phyloP scores from a whole-genome alignment of 2,113 vertebrate species.

The Motacilla alba region DNA sequence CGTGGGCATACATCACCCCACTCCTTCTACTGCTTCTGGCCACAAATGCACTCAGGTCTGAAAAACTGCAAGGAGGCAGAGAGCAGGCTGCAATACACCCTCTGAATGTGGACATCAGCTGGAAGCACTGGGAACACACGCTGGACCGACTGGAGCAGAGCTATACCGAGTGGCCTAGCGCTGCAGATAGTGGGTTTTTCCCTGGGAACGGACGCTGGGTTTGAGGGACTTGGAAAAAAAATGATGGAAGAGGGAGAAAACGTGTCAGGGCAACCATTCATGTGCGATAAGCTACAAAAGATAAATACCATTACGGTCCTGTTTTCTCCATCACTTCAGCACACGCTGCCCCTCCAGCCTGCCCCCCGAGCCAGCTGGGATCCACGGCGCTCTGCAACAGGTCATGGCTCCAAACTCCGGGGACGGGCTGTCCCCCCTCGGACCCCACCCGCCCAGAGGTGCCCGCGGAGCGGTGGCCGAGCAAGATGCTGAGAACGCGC shows the following conservation, averaged over 20 bases:
- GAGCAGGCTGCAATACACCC: not conserved
- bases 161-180: fast-evolving
- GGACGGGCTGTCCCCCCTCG: not conserved
- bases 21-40: not conserved
- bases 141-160: not conserved
- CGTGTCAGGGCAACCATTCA: not conserved
- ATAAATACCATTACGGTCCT: not conserved
- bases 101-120: not conserved
- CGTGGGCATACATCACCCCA: not conserved
- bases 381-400: not conserved
- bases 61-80: not conserved
- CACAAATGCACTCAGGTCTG: not conserved
- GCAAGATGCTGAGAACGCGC: not conserved
- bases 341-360: not conserved
- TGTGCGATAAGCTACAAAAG: not conserved
- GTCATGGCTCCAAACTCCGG: not conserved
- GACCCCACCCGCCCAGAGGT: too few species aligned
- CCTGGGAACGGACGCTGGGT: not conserved
- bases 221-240: not conserved
- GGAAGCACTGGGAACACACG: not conserved
- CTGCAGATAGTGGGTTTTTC: not conserved
- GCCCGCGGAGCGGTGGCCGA: not conserved
- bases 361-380: not conserved
- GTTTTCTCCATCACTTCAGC: not conserved
- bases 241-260: not conserved